phyloP scores from a whole-genome alignment of 2,797 vertebrate species.

The Amblyraja radiata region DNA sequence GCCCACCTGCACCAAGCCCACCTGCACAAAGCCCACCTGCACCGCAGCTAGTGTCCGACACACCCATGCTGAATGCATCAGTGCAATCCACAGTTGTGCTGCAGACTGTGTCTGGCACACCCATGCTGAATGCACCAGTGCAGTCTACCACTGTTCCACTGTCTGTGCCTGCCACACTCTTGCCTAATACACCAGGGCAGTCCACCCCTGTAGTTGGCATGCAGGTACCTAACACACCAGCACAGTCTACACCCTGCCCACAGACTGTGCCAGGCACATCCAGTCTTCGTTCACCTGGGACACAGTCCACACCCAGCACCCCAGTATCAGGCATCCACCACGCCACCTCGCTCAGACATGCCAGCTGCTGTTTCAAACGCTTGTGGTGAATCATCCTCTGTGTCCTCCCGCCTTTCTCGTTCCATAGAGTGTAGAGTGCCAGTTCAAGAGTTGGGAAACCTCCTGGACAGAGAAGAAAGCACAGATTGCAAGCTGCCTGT shows the following conservation, averaged over 20 bases:
- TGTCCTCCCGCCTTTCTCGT: not conserved
- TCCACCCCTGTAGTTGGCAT: not conserved
- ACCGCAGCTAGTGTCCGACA: not conserved
- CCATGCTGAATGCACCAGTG: not conserved
- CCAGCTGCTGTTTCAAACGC: not conserved
- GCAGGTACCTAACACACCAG: no score
- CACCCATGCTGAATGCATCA: not conserved
- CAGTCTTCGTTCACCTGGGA: not conserved
- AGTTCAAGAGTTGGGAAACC: conserved; percentile 21
- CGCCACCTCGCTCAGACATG: not conserved
- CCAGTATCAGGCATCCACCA: no score
- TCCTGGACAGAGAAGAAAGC: not conserved
- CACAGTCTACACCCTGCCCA: not conserved
- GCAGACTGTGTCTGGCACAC: not conserved
- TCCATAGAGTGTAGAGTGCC: not conserved
- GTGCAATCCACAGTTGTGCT: no score
- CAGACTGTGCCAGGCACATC: not conserved
- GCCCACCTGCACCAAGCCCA: not conserved
- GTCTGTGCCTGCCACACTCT: not conserved
- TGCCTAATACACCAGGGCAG: no score
- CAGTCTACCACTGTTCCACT: not conserved
- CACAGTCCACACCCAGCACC: not conserved
- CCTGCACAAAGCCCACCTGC: no score
- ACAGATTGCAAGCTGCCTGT: not conserved
- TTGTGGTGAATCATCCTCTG: not conserved